A percentile compares a stretch with the other conserved stretches of the same genome.
Evolutionary conservation across 2,888 invertebrate genomes (phyloP).

Genomic region (Drosophila quinaria): DNA sequence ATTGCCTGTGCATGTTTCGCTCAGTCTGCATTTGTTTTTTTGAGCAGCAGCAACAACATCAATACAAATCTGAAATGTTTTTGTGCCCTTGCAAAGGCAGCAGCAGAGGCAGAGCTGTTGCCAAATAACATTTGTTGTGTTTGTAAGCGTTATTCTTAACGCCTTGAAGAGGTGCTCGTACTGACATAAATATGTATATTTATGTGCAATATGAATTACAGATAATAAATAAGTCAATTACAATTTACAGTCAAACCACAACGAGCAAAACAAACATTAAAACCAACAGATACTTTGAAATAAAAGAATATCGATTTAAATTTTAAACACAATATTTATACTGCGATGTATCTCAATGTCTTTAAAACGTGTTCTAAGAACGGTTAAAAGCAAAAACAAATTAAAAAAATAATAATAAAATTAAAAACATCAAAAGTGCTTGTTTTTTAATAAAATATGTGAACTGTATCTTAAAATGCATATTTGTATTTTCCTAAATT

Average conservation of each 20-base stretch:
- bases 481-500: too few relatives aligned
- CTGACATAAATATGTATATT: constrained; percentile 13
- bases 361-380: too few relatives aligned
- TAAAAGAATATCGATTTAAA: neutral
- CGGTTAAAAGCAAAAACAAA: too few relatives aligned
- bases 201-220: constrained; percentile 5
- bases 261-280: too few relatives aligned
- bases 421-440: too few relatives aligned
- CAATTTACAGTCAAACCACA: constrained; percentile 5
- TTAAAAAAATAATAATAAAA: too few relatives aligned
- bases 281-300: neutral
- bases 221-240: constrained; percentile 15
- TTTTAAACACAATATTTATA: neutral
- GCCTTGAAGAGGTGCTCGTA: constrained; percentile 29
- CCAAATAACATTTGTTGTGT: constrained; percentile 25
- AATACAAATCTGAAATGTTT: constrained; percentile 48
- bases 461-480: too few relatives aligned
- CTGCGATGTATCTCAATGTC: too few relatives aligned
- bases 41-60: constrained; percentile 28
- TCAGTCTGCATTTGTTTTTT: constrained; percentile 50
- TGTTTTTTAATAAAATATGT: too few relatives aligned
- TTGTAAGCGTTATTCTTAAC: constrained; percentile 32
- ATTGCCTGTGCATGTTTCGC: constrained; percentile 12
- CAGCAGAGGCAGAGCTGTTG: neutral
- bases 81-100: constrained; percentile 41